Conservation (phyloP, 2,113 vertebrate genomes). For the Rostratula benghalensis region DNA sequence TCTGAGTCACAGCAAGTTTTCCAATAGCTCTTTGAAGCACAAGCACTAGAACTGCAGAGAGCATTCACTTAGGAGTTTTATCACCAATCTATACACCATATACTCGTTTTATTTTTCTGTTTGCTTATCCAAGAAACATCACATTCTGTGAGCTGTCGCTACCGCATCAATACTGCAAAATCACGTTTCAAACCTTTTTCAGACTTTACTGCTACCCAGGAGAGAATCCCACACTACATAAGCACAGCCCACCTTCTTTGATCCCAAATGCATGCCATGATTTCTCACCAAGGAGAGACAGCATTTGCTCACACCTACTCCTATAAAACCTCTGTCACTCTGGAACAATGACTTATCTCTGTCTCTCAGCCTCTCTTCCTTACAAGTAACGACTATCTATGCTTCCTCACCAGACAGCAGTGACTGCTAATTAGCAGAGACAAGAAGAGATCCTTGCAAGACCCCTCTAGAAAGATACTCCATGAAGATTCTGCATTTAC, state of each 20-base stretch:
- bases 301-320: slow-evolving; percentile 16
- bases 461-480: slow-evolving; percentile 15
- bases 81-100: background rate
- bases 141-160: background rate
- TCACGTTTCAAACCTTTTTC: background rate
- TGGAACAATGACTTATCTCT: background rate
- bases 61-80: background rate
- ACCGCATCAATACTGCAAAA: background rate
- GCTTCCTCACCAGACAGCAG: slow-evolving; percentile 32
- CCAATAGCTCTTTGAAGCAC: background rate
- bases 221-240: background rate
- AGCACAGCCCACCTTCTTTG: background rate
- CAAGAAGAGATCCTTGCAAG: slow-evolving; percentile 11
- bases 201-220: background rate
- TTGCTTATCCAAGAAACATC: background rate
- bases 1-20: slow-evolving; percentile 21
- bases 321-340: background rate
- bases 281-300: background rate
- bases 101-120: background rate
- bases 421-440: slow-evolving; percentile 39
- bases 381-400: background rate
- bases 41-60: background rate
- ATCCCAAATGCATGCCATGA: background rate
- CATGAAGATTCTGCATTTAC: slow-evolving; percentile 25
- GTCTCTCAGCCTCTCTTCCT: background rate